phyloP scores from a whole-genome alignment of 2,113 vertebrate genomes.

The Alexandromys fortis region DNA sequence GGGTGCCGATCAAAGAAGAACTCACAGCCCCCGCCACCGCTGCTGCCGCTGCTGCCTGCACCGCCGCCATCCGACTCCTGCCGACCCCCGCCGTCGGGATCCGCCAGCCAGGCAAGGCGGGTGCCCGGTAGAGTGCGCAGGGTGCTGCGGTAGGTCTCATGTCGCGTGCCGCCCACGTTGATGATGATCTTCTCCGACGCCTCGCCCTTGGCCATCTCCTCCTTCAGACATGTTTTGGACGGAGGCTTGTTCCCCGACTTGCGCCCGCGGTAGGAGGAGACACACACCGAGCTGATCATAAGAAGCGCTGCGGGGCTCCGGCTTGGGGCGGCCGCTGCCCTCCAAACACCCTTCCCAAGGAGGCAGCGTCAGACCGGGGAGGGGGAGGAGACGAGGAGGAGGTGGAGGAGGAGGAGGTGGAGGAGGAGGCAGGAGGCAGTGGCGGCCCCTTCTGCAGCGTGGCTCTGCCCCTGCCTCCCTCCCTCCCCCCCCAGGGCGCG shows the following conservation, averaged over 20 bases:
- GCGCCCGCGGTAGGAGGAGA: slow-evolving; percentile 99
- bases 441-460: slow-evolving; percentile 60
- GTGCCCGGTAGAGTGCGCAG: slow-evolving; percentile 95
- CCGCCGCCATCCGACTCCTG: slow-evolving; percentile 88
- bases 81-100: slow-evolving; percentile 90
- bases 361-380: slow-evolving; percentile 81
- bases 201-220: slow-evolving; percentile 96
- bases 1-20: slow-evolving; percentile 98
- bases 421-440: slow-evolving; percentile 59
- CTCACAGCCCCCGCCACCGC: slow-evolving; percentile 90
- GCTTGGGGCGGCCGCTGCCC: slow-evolving; percentile 85
- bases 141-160: slow-evolving; percentile 98
- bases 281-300: slow-evolving; percentile 99
- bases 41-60: slow-evolving; percentile 86
- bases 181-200: slow-evolving; percentile 97
- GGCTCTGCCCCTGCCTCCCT: slow-evolving; percentile 64
- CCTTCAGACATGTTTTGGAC: slow-evolving; percentile 99
- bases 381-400: slow-evolving; percentile 60
- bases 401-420: slow-evolving; percentile 64
- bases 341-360: slow-evolving; percentile 84
- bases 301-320: slow-evolving; percentile 83
- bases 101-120: slow-evolving; percentile 95
- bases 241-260: slow-evolving; percentile 99
- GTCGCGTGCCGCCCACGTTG: slow-evolving; percentile 97
- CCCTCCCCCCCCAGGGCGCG: slow-evolving; percentile 29